Evolutionary conservation across 2,888 invertebrate species (phyloP), one percentile per base, ranked within the genome.

Genomic region (Serripes groenlandicus): DNA sequence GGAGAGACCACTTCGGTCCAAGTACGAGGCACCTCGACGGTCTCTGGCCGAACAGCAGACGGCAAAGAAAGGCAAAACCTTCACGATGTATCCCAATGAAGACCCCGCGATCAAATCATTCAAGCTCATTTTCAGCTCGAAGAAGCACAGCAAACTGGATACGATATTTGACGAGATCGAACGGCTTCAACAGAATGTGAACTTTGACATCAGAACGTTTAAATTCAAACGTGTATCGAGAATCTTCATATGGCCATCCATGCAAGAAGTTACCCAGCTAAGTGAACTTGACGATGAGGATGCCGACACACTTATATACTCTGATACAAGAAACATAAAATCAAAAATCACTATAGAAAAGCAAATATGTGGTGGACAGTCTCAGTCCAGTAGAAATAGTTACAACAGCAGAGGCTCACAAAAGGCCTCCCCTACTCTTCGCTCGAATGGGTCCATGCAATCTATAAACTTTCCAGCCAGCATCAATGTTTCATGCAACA

Each of bases 321-420:
- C 85, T n/a, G 70, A 70, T n/a, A 64, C 1, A 7, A 35, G 23
- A 42, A 37, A 37, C 21, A 15, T 66, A 15, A 66, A 42, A 1
- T n/a, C n/a, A n/a, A 42, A 11, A n/a, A 18, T 3, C n/a, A 42
- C 66, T 1, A 21, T 66, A 11, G 34, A 70, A 28, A 26, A 30
- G 30, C 7, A 32, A 21, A 21, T 70, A 0, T 15, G 11, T 28
- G 54, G 54, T n/a, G 54, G 62, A 5, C 26, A 35, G 11, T 72
- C 75, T 21, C 70, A 75, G 30, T 26, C 68, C 28, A 78, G 81
- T 58, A 75, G 81, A 0, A 74, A 66, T 35, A 85, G 77, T 32
- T 73, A 75, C 23, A 74, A 78, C 28, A 85, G 85, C 37, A 69
- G 78, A 7, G 74, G 79, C 18, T 78, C 80, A 4, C 62, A 78